Evolutionary conservation across 35 echinoderm and acorn worm genomes (phyloP), one percentile per base, ranked within the genome.

Genomic region (Chiridota heheva): DNA sequence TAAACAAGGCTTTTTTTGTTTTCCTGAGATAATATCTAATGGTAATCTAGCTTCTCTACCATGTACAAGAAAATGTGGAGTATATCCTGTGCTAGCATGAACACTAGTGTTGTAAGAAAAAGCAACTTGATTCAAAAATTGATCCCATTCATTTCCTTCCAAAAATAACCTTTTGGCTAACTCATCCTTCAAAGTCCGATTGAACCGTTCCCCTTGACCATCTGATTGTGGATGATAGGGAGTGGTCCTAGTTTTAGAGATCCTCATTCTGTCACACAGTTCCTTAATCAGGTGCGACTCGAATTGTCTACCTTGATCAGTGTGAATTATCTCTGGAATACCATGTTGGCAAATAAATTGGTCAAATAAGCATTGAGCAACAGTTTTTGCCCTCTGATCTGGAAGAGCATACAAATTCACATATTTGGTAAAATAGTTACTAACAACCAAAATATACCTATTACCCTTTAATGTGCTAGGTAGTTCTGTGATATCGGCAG

Each of bases 371-470:
- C 75, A 91, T 28, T 91, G 61, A 1, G 82, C 81, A 17, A 91
- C 88, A 58, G 82, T 81, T 12, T 44, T 36, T 7, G 88, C 70
- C 26, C 38, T 91, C 29, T 78, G 81, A 40, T 78, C 34, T 32
- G 36, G 18, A 45, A 90, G 27, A 12, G 88, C 69, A 78, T 84
- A 90, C 31, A 90, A 55, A 60, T 84, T 84, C 1, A 90, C 44
- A 59, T 84, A 84, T 40, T 89, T 89, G 0, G 77, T 89, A 39
- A 84, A 90, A 35, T 90, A 90, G 60, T 90, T 72, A 20, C 29
- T 78, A 4, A 90, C 63, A 1, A 90, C 88, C 25, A 90, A 39
- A 3, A 85, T 44, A 69, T 91, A 91, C 38, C 88, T 33, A 63
- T 91, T 85, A 7, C 88, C 88, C 46, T 51, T 69, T 20, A 48